These are phyloP conservation scores for Mactra quadrangularis DNA, from an alignment of 1,140 invertebrate species.

Conservation along the genomic window DNA sequence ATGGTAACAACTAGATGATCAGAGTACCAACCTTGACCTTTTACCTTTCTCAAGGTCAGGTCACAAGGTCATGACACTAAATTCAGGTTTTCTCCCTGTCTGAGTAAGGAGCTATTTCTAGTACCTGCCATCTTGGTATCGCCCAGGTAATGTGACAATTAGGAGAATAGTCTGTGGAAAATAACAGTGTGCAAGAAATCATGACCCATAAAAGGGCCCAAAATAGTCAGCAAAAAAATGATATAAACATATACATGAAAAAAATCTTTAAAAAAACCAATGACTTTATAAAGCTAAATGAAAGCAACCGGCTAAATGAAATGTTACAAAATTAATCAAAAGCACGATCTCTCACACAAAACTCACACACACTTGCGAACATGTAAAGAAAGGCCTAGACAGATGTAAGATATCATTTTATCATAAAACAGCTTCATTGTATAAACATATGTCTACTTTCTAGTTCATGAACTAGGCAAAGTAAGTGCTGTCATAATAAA, in stretches of 20 bases:
- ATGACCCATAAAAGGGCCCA: background rate
- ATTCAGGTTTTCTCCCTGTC: slow-evolving; percentile 25
- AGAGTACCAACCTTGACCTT: slow-evolving; percentile 56
- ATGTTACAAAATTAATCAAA: too few relatives aligned
- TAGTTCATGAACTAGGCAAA: too few relatives aligned
- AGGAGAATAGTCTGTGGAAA: slow-evolving; percentile 61
- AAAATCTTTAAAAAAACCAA: background rate
- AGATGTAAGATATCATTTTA: too few relatives aligned
- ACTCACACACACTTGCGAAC: too few relatives aligned
- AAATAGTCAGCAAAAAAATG: too few relatives aligned
- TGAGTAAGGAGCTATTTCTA: slow-evolving; percentile 43
- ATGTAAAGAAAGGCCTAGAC: too few relatives aligned
- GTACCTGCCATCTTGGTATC: slow-evolving; percentile 32
- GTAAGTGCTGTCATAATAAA: too few relatives aligned
- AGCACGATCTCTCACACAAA: too few relatives aligned
- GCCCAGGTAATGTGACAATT: slow-evolving; percentile 44
- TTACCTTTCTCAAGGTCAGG: slow-evolving; percentile 31
- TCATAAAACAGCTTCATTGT: too few relatives aligned
- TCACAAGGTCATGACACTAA: slow-evolving; percentile 49
- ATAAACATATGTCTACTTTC: too few relatives aligned
- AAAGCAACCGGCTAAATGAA: too few relatives aligned
- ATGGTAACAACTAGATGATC: slow-evolving; percentile 25
- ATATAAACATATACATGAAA: background rate
- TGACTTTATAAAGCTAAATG: too few relatives aligned
- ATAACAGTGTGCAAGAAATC: slow-evolving; percentile 56